Conservation (phyloP, 1,140 invertebrate genomes). For the Steinernema khuongi region DNA sequence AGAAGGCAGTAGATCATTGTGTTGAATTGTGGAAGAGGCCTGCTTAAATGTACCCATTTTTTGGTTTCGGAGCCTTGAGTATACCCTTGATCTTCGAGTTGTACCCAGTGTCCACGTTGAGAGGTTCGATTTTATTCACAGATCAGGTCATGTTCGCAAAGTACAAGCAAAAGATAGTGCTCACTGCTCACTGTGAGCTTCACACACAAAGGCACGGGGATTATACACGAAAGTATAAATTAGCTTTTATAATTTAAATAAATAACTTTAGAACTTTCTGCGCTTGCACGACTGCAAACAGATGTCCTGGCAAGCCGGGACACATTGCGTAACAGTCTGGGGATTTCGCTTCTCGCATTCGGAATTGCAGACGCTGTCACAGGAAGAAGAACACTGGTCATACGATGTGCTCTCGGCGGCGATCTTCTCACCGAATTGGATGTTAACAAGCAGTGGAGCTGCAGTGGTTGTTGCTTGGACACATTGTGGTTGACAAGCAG, state of each 20-base stretch:
- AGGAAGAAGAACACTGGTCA: background rate
- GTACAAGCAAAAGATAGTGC: too few species aligned
- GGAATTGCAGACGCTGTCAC: background rate
- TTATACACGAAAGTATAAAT: too few species aligned
- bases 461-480: background rate
- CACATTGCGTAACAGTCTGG: background rate
- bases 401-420: background rate
- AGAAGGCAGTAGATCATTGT: background rate
- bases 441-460: background rate
- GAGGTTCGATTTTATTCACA: too few species aligned
- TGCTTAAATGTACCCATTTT: too few species aligned
- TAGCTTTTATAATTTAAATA: too few species aligned
- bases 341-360: conserved; percentile 12
- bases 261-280: conserved; percentile 7
- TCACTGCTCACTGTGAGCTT: too few species aligned
- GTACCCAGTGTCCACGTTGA: too few species aligned
- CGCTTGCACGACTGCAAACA: background rate
- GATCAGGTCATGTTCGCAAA: too few species aligned
- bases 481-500: conserved; percentile 1
- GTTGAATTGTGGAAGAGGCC: too few species aligned
- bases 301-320: background rate
- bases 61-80: too few species aligned
- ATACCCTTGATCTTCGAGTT: too few species aligned
- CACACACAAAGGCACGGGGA: too few species aligned
- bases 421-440: background rate